Conservation (phyloP, 2,797 vertebrate genomes). For the Crypturellus tataupa region DNA sequence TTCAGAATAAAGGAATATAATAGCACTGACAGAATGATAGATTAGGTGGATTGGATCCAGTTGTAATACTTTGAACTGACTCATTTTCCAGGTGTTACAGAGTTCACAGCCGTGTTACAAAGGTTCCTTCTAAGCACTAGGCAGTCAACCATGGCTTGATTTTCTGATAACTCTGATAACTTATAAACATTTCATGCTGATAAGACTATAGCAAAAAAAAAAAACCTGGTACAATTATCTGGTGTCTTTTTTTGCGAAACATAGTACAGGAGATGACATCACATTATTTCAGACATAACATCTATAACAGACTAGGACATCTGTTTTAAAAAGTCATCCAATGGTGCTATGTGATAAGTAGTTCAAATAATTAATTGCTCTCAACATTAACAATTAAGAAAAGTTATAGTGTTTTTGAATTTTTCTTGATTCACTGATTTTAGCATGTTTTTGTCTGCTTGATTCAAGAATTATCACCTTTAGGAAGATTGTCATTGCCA, state of each 20-base stretch:
- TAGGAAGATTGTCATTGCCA: neutral
- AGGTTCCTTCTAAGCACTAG: neutral
- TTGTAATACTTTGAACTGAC: neutral
- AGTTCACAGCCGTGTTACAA: neutral
- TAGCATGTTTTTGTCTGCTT: neutral
- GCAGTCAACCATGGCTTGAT: neutral
- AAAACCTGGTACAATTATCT: neutral
- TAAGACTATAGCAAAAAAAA: neutral
- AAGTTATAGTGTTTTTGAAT: neutral
- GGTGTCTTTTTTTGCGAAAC: neutral
- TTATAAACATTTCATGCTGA: neutral
- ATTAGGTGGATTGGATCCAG: neutral
- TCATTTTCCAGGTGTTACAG: neutral
- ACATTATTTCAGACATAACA: neutral
- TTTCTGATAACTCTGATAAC: neutral
- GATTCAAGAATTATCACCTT: neutral
- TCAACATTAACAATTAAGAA: neutral
- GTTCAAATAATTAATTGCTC: neutral
- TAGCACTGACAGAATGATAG: neutral
- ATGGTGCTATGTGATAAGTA: neutral
- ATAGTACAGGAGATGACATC: rapidly evolving
- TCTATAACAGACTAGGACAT: rapidly evolving
- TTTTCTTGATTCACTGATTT: neutral
- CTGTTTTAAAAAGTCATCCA: neutral
- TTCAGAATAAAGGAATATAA: neutral